Conservation (phyloP, 2,797 vertebrate genomes). For the Gymnopithys bicolor region DNA sequence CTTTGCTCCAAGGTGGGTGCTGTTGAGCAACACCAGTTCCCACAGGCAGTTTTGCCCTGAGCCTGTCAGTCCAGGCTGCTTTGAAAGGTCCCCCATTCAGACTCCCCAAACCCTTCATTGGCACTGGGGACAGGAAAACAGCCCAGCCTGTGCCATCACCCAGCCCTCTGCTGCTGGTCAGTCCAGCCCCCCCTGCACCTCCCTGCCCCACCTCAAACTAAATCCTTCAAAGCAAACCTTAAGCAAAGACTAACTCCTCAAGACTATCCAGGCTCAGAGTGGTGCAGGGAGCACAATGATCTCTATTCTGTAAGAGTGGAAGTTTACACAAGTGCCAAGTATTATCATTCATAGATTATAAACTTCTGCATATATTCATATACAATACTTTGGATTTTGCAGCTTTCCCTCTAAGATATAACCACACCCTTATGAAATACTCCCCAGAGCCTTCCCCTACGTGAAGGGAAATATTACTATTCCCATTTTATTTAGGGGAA, state of each 20-base stretch:
- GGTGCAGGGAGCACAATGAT: background rate
- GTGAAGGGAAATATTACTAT: background rate
- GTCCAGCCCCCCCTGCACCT: background rate
- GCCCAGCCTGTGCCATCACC: background rate
- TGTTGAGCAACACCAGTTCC: background rate
- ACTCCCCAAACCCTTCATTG: background rate
- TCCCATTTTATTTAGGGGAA: background rate
- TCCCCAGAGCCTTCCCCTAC: conserved; percentile 6
- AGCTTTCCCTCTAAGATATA: conserved; percentile 1
- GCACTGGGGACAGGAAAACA: background rate
- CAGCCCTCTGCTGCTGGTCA: background rate
- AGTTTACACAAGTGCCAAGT: conserved; percentile 27
- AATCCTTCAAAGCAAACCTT: background rate
- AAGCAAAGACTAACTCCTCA: background rate
- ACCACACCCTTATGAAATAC: background rate
- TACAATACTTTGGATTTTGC: background rate
- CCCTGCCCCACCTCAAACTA: background rate
- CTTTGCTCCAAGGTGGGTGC: background rate
- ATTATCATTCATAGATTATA: conserved; percentile 17
- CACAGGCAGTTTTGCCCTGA: background rate
- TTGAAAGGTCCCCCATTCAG: background rate
- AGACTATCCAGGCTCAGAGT: background rate
- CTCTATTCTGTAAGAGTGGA: conserved; percentile 2
- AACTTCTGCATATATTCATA: background rate
- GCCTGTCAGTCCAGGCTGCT: fast-evolving